A percentile compares a stretch with the other conserved stretches of the same genome.
phyloP scores from a whole-genome alignment of 1,140 invertebrate species.

The Drosophila lacertosa region DNA sequence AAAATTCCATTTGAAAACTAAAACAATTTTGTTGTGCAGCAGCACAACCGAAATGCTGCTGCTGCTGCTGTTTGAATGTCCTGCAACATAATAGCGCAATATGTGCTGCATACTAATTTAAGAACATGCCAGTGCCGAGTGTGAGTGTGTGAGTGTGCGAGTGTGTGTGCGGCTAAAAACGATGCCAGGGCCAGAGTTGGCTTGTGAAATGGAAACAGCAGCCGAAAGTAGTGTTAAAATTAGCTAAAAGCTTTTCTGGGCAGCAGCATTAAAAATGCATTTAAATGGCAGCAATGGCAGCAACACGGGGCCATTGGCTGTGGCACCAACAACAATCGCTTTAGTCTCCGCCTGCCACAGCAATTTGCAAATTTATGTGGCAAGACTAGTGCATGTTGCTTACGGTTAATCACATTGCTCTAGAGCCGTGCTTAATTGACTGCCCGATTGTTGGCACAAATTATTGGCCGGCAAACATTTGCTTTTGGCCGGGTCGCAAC shows the following conservation, averaged over 20 bases:
- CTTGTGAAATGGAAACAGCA: constrained; percentile 16
- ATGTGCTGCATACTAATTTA: constrained; percentile 78
- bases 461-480: constrained; percentile 42
- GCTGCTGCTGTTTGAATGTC: constrained; percentile 52
- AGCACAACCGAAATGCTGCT: constrained; percentile 58
- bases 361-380: constrained; percentile 35
- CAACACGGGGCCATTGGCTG: constrained; percentile 13
- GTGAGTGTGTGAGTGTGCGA: constrained; percentile 16
- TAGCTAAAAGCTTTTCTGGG: constrained; percentile 80
- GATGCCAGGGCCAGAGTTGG: constrained; percentile 63
- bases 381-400: constrained; percentile 19
- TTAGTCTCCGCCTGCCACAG: constrained; percentile 27
- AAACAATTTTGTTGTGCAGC: constrained; percentile 67
- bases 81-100: constrained; percentile 79
- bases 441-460: constrained; percentile 34
- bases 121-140: constrained; percentile 21
- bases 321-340: constrained; percentile 52
- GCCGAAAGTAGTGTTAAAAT: constrained; percentile 58
- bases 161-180: constrained; percentile 42
- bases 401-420: constrained; percentile 44
- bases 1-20: constrained; percentile 82
- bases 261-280: constrained; percentile 78
- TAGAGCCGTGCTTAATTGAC: constrained; percentile 43
- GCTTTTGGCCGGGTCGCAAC: background rate
- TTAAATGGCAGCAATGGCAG: constrained; percentile 58